These are phyloP conservation scores for Pristionchus entomophagus DNA, from an alignment of 2,888 invertebrate species.

Conservation along the genomic window DNA sequence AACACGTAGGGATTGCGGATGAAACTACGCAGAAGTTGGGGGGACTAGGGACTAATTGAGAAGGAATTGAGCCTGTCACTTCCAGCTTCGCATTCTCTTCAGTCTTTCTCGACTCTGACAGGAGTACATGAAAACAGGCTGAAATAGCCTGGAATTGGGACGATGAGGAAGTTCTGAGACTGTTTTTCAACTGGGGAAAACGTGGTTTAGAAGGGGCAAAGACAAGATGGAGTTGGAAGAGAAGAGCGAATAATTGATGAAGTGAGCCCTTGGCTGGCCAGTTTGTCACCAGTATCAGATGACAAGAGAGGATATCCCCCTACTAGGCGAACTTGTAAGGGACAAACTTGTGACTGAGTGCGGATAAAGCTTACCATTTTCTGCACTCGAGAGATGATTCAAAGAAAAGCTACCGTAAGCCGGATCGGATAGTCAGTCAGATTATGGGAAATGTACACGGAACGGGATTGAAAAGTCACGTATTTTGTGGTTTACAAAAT, in stretches of 20 bases:
- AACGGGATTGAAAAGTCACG: not conserved
- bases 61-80: not conserved
- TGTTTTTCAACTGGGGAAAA: not conserved
- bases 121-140: not conserved
- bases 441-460: not conserved
- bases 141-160: no score
- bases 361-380: not conserved
- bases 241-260: constrained; percentile 3
- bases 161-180: no score
- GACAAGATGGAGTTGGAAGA: not conserved
- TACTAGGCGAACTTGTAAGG: not conserved
- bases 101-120: not conserved
- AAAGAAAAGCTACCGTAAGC: not conserved
- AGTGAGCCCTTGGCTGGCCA: not conserved
- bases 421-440: not conserved
- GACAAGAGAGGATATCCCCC: constrained; percentile 7
- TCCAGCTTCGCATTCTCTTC: not conserved
- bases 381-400: not conserved
- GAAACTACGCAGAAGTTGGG: not conserved
- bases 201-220: not conserved
- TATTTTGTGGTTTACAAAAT: no score
- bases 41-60: not conserved
- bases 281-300: not conserved
- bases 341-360: not conserved
- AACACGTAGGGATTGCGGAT: not conserved